A percentile compares a stretch with the other conserved stretches of the same genome.
phyloP scores from a whole-genome alignment of 2,113 vertebrate species.

The Uria lomvia region DNA sequence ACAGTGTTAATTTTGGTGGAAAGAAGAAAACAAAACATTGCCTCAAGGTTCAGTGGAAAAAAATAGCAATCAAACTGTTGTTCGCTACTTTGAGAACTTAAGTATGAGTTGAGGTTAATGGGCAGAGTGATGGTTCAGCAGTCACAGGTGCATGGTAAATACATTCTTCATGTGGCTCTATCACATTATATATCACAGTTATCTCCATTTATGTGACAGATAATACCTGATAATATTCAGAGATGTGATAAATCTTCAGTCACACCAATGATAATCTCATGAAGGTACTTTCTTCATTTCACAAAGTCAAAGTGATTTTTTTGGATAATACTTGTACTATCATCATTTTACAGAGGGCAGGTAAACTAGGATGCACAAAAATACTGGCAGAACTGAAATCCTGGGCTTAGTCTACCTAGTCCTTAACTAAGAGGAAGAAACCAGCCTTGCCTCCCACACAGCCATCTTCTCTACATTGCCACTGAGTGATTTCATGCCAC shows the following conservation, averaged over 20 bases:
- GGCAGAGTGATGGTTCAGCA: background rate
- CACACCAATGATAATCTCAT: background rate
- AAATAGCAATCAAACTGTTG: background rate
- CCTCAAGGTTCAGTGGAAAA: background rate
- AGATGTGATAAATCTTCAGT: background rate
- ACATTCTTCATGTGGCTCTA: background rate
- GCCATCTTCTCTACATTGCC: background rate
- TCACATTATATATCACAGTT: background rate
- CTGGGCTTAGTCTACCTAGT: background rate
- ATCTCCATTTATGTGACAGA: background rate
- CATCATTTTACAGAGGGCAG: background rate
- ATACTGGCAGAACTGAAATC: background rate
- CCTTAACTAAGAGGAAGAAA: background rate
- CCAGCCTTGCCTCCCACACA: background rate
- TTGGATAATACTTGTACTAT: background rate
- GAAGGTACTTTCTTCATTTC: background rate
- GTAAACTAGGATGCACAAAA: background rate
- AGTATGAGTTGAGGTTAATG: background rate
- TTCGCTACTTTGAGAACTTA: background rate
- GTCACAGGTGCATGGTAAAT: accelerated
- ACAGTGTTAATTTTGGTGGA: background rate
- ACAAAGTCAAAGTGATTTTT: background rate
- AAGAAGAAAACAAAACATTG: accelerated
- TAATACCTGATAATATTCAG: background rate
- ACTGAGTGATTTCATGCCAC: background rate